Evolutionary conservation across 2,797 vertebrate genomes (phyloP), one percentile per base, ranked within the genome.

Genomic region (Microctenopoma stevenorrisi): DNA sequence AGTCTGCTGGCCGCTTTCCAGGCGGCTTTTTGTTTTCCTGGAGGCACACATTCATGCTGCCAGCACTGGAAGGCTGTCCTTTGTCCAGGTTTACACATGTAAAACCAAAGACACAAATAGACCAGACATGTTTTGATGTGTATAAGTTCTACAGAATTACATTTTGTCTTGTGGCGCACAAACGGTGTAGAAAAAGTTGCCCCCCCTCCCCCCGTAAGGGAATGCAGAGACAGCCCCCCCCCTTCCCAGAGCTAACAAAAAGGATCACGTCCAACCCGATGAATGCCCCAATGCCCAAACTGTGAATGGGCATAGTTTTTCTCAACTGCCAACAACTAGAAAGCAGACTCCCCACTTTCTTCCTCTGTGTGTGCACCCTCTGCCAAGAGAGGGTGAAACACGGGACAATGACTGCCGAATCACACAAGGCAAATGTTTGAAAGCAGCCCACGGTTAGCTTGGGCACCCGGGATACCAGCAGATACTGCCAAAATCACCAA

Each of bases 271-370:
- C 61, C 37, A 61, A 57, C 66, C 79, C 70, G 54, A 63, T 33
- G 68, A 75, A 76, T 37, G 76, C 67, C 65, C 84, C 79, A 80
- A 44, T 79, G 77, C 72, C 78, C 50, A 68, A 71, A 47, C 76
- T 86, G 63, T 87, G 86, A 90, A 87, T 85, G 82, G 80, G 64
- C 84, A 83, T 86, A 42, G 52, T 80, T 89, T 89, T 81, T 87
- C 72, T 74, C 65, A 77, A 78, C 76, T 83, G 86, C 79, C 86
- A 87, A 55, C 72, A 66, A 86, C 82, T 74, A 88, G 77, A 88
- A 87, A 89, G 85, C 78, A 71, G 84, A 82, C 83, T 68, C 73
- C 82, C 83, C 70, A 74, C 73, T 74, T 70, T 84, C 74, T 67
- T 70, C 68, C 52, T 74, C 54, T 82, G 76, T 80, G 74, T 83